Base-by-base conservation (phyloP, 2,113 vertebrate genomes). In the Synodontis membranacea region DNA sequence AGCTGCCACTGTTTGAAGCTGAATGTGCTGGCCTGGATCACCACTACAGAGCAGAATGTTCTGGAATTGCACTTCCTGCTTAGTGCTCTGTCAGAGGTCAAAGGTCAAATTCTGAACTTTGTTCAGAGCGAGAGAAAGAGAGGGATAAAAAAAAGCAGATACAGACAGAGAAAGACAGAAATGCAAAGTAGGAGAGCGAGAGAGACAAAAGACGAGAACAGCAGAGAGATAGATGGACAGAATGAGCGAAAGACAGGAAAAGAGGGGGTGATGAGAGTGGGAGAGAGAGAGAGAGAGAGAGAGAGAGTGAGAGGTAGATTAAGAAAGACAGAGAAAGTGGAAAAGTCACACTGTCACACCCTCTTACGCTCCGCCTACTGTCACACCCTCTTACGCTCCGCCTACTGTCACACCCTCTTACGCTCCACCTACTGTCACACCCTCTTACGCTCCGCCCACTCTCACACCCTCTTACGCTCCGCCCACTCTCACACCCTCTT, bases 1-100 rank as follows among this genome's bases (percentile, higher is more conserved):
- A 54, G 75, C 75, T 79, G 75, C n/a, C 48, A 52, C 48, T 5
- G 48, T 79, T 79, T 79, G 75, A 79, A 79, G 75, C 75, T 52
- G 75, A 79, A 52, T 34, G 15, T 52, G 48, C n/a, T 17, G 14
- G 28, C 48, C 44, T 2, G n/a, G 48, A 79, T 79, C 48, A 79
- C 75, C 9, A 17, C 48, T 21, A 34, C 75, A 52, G 46, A 52
- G n/a, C 75, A 34, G 48, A 79, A 79, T 17, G 5, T 34, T 79
- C 75, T 34, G 15, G n/a, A 52, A 34, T 52, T 52, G 34, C 31
- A 52, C 48, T 79, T 79, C 46, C 75, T 79, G 48, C n/a, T 34
- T 34, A 52, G 48, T 17, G 74, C 74, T 50, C 12, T 50, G 48
- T 17, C 74, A 50, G 15, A 21, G 75, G 75, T 79, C 75, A 79